Conservation (phyloP, 2,113 vertebrate genomes). For the Copsychus sechellarum region DNA sequence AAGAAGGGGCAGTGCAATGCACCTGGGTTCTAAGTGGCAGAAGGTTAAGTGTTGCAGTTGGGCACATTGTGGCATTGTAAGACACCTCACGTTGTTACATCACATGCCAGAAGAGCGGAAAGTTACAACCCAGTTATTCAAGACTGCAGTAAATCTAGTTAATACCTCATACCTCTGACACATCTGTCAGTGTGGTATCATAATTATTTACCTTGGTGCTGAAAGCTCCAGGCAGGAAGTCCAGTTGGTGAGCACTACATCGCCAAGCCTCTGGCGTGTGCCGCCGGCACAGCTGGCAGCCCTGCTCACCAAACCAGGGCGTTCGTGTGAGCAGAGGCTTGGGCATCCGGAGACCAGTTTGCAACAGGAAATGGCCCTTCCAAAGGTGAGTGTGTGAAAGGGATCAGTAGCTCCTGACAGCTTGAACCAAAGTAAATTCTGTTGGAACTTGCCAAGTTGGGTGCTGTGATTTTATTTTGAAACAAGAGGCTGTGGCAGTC, state of each 20-base stretch:
- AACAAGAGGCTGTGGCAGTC: neutral
- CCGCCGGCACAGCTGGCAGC: neutral
- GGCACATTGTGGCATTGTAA: neutral
- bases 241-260: neutral
- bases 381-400: neutral
- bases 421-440: neutral
- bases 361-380: neutral
- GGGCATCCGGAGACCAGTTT: neutral
- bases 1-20: neutral
- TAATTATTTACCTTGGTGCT: conserved; percentile 29
- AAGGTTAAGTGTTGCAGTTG: neutral
- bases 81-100: fast-evolving
- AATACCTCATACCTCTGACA: neutral
- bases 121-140: neutral
- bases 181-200: neutral
- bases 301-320: neutral
- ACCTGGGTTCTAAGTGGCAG: neutral
- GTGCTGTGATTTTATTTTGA: neutral
- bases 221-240: neutral
- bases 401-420: neutral
- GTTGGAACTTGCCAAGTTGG: neutral
- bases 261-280: fast-evolving
- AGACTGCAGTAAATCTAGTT: neutral
- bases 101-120: neutral
- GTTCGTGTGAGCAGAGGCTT: neutral